These are phyloP conservation scores for Pseudotriccus pelzelni DNA, from an alignment of 2,797 vertebrate genomes.

Conservation along the genomic window DNA sequence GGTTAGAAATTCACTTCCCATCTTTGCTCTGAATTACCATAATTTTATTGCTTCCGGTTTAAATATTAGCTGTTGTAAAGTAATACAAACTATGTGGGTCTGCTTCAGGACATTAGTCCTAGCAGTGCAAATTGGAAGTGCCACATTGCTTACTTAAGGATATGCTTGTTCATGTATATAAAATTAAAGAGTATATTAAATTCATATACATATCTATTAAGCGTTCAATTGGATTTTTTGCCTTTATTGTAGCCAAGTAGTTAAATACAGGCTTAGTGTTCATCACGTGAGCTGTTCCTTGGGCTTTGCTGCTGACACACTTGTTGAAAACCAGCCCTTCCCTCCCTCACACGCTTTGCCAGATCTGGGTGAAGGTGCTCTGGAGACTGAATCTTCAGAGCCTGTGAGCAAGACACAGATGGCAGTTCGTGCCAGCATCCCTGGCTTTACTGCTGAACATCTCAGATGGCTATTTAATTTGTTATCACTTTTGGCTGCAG, in stretches of 20 bases:
- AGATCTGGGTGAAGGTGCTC: neutral
- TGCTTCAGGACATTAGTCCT: neutral
- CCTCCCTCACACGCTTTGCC: neutral
- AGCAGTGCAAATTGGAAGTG: neutral
- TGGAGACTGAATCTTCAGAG: neutral
- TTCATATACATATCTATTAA: neutral
- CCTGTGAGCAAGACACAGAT: neutral
- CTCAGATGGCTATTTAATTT: constrained; percentile 60
- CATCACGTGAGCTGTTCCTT: neutral
- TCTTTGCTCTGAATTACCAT: neutral
- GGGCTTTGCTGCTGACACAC: neutral
- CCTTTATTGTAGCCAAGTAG: neutral
- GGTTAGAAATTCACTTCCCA: neutral
- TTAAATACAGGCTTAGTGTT: neutral
- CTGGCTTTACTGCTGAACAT: constrained; percentile 1
- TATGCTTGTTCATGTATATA: neutral
- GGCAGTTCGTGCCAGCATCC: neutral
- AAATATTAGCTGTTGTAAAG: neutral
- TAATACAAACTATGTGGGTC: neutral
- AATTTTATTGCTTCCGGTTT: neutral
- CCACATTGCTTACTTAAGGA: neutral
- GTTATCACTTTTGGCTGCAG: constrained; percentile 29
- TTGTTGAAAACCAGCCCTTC: neutral
- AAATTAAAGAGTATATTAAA: neutral
- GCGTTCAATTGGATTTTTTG: neutral